Evolutionary conservation across 2,113 vertebrate species (phyloP), one percentile per base, ranked within the genome.

Genomic region (Quiscalus mexicanus): DNA sequence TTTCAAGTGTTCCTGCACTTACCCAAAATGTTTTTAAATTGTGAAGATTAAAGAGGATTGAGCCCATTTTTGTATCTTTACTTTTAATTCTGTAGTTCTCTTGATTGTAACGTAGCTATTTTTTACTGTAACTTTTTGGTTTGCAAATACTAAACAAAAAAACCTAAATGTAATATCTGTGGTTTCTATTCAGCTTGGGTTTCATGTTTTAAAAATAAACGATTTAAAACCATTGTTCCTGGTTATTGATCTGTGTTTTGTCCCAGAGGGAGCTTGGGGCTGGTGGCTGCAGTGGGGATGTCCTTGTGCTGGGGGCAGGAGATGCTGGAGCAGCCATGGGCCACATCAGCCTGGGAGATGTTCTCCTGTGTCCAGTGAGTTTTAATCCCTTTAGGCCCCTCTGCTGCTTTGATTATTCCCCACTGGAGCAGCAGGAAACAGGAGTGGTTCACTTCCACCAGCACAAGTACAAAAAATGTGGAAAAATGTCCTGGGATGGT

Each of bases 171-270:
- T 99, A 97, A 98, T 99, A 98, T 98, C 98, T 99, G 99, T 99
- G 98, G 98, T 99, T 98, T 98, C 97, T 98, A 98, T 98, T 99
- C 98, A 98, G 98, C 98, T 99, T 99, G 98, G 98, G 98, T 98
- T 99, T 98, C 96, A 98, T 99, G 99, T 99, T 99, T 99, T 99
- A 97, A 99, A 98, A 99, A 99, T 98, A 98, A 98, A 97, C 90
- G 67, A 98, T 97, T 97, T 97, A 98, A 97, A 98, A 97, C 62
- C 87, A 69, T 49, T 39, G 3, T 15, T 76, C 37, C 58, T 78
- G 8, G 27, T 92, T 44, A 58, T 13, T 67, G 25, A 65, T 30
- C 65, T 39, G 47, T 87, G 20, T 70, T 79, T 84, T 37, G 3
- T 63, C 11, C 55, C 39, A 2, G 5, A 60, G 39, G 4, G 27